A percentile compares a stretch with the other conserved stretches of the same genome.
Evolutionary conservation across 2,113 vertebrate species (phyloP).

Genomic region (Typhlomys cinereus): DNA sequence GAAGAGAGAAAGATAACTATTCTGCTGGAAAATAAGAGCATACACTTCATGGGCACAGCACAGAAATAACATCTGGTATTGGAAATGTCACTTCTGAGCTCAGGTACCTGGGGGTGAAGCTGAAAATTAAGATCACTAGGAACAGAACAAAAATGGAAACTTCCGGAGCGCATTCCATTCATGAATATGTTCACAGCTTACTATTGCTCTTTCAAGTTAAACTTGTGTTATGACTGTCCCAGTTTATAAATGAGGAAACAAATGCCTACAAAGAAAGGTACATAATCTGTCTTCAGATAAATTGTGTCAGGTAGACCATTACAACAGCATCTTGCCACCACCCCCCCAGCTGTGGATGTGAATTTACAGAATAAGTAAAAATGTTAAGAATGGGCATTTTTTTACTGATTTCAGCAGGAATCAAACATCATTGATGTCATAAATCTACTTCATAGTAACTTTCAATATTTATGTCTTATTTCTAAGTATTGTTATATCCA

Average conservation of each 20-base stretch:
- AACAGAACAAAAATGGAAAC: not conserved
- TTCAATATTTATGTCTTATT: not conserved
- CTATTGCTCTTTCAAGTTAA: too few species aligned
- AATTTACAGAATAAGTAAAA: not conserved
- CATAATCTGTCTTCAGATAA: not conserved
- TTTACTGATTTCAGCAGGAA: not conserved
- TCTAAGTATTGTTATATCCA: not conserved
- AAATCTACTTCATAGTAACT: not conserved
- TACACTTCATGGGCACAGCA: not conserved
- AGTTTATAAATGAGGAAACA: constrained; percentile 5
- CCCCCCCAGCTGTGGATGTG: not conserved
- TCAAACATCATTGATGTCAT: not conserved
- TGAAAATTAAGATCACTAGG: not conserved
- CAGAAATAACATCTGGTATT: not conserved
- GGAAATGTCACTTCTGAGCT: not conserved
- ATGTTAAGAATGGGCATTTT: not conserved
- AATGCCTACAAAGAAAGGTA: not conserved
- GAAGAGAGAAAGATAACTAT: not conserved
- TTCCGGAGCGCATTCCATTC: not conserved
- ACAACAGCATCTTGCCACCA: accelerated
- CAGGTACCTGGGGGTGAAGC: not conserved
- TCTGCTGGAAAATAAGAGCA: not conserved
- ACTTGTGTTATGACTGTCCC: not conserved
- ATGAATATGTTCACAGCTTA: not conserved
- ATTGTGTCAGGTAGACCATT: not conserved